A percentile compares a stretch with the other conserved stretches of the same genome.
These are phyloP conservation scores for Sebastes schlegelii DNA, from an alignment of 2,113 vertebrate genomes.

Conservation along the genomic window DNA sequence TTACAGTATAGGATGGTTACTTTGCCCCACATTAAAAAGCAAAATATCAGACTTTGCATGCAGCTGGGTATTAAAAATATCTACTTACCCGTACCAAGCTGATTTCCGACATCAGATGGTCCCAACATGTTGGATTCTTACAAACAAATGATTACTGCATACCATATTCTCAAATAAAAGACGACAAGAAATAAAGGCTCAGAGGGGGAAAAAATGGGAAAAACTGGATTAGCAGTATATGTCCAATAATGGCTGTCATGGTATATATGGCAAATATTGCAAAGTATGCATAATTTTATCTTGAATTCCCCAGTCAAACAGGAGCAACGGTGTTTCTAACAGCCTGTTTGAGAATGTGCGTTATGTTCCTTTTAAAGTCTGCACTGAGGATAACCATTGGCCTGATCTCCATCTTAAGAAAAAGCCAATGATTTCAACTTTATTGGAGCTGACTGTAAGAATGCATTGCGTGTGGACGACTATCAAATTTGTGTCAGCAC, in stretches of 20 bases:
- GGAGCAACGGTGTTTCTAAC: background rate
- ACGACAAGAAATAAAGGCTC: background rate
- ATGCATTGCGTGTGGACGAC: slow-evolving; percentile 20
- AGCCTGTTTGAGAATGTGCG: background rate
- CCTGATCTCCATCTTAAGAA: background rate
- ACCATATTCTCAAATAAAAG: background rate
- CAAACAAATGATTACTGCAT: background rate
- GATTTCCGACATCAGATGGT: background rate
- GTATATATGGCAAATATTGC: background rate
- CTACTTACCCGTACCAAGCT: background rate
- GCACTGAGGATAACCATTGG: background rate
- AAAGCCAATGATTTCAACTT: background rate
- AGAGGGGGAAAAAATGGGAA: too few relatives aligned
- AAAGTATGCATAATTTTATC: background rate
- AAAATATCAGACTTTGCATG: background rate
- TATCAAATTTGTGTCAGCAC: slow-evolving; percentile 10
- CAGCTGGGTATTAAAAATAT: background rate
- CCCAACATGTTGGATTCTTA: background rate
- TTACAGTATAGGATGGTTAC: background rate
- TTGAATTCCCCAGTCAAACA: background rate
- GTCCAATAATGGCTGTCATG: too few relatives aligned
- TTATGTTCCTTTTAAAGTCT: background rate
- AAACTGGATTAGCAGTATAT: background rate
- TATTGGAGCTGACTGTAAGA: slow-evolving; percentile 13
- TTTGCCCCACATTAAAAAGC: background rate